These are phyloP conservation scores for Malaclemys terrapin DNA, from an alignment of 2,113 vertebrate species.

Conservation along the genomic window DNA sequence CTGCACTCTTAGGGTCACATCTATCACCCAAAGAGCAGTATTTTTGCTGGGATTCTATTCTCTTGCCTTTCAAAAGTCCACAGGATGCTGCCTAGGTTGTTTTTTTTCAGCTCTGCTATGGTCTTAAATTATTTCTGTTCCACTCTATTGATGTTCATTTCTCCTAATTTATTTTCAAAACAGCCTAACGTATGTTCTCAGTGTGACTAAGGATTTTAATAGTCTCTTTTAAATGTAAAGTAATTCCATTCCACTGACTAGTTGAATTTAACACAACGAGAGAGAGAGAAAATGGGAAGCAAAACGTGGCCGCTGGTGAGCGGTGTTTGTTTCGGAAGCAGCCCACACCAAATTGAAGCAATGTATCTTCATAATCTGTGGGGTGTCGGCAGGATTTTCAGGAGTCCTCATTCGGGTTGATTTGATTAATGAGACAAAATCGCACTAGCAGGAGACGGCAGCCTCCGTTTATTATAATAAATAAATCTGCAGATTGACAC, in stretches of 20 bases:
- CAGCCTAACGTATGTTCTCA: not conserved
- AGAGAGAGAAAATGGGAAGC: not conserved
- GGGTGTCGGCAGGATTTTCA: not conserved
- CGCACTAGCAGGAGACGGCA: not conserved
- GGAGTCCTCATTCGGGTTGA: not conserved
- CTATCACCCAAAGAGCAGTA: rapidly evolving
- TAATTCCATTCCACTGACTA: not conserved
- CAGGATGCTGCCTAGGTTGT: rapidly evolving
- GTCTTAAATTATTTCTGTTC: not conserved
- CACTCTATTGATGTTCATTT: not conserved
- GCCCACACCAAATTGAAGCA: not conserved
- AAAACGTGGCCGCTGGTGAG: not conserved
- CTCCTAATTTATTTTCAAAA: not conserved
- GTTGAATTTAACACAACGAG: not conserved
- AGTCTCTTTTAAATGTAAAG: not conserved
- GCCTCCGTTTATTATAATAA: not conserved
- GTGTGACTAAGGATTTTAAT: slow-evolving; percentile 6
- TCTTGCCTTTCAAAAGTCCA: rapidly evolving
- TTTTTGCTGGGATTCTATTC: not conserved
- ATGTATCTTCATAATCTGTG: not conserved
- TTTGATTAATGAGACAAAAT: slow-evolving; percentile 7
- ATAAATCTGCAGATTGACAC: not conserved
- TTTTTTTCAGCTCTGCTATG: not conserved
- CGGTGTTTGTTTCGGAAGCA: not conserved
- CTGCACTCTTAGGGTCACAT: not conserved